A percentile compares a stretch with the other conserved stretches of the same genome.
Conservation (phyloP, 2,113 vertebrate species). For the Coptodon bakossiorum region DNA sequence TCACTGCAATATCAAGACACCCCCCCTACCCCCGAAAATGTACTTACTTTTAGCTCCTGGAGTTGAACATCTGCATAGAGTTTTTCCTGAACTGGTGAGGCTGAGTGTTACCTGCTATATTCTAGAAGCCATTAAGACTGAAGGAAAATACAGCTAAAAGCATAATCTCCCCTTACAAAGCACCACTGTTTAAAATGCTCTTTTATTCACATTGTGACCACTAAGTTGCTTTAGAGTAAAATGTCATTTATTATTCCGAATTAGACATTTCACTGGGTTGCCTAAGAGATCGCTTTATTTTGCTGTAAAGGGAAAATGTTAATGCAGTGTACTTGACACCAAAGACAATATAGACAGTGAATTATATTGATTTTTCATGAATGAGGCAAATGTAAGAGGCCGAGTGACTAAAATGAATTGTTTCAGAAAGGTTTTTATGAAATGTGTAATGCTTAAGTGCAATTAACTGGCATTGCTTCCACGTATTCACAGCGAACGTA, state of each 20-base stretch:
- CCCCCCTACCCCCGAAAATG: neutral
- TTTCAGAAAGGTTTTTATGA: neutral
- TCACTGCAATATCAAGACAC: neutral
- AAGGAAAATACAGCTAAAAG: neutral
- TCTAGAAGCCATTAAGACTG: neutral
- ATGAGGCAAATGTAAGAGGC: neutral
- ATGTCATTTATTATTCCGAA: neutral
- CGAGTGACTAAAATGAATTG: neutral
- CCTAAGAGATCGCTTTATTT: neutral
- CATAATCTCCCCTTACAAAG: neutral
- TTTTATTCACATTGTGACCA: neutral
- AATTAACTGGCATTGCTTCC: slow-evolving; percentile 9
- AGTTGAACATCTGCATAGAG: neutral
- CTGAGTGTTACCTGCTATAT: neutral
- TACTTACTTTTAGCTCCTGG: neutral
- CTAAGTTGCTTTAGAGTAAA: neutral
- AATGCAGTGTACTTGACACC: neutral
- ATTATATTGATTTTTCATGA: neutral
- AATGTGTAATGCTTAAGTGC: slow-evolving; percentile 12
- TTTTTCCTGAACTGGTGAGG: neutral
- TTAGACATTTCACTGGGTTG: neutral
- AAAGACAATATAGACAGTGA: slow-evolving; percentile 2
- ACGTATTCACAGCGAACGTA: neutral
- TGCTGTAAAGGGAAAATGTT: neutral
- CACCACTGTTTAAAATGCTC: neutral